These are phyloP conservation scores for Ametastegia equiseti DNA, from an alignment of 2,888 invertebrate genomes.

Conservation along the genomic window DNA sequence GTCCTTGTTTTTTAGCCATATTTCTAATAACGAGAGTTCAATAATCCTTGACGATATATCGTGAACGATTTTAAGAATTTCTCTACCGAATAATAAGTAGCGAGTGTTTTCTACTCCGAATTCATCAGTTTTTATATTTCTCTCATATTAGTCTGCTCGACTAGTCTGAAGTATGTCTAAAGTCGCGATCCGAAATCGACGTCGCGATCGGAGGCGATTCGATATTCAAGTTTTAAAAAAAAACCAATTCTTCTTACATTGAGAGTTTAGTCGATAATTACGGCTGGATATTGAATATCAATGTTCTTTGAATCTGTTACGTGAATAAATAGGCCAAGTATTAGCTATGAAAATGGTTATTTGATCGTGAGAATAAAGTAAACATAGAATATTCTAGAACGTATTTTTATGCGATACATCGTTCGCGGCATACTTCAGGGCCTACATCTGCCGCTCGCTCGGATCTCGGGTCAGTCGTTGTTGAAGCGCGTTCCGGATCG, in stretches of 20 bases:
- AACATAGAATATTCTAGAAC: not conserved
- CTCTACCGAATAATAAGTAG: not conserved
- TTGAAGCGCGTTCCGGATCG: not conserved
- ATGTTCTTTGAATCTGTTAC: not conserved
- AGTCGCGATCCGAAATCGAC: no score
- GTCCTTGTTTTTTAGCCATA: conserved; percentile 79
- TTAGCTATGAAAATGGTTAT: not conserved
- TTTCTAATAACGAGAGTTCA: not conserved
- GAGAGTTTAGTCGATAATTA: no score
- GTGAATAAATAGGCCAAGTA: not conserved
- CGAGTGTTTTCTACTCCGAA: no score
- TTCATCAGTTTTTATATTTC: no score
- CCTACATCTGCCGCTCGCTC: not conserved
- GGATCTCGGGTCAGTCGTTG: not conserved
- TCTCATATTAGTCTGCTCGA: not conserved
- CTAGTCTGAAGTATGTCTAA: not conserved
- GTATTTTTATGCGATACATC: no score
- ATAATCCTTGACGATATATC: not conserved
- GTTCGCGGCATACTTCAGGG: not conserved
- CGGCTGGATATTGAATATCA: not conserved
- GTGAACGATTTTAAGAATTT: not conserved
- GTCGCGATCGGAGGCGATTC: no score
- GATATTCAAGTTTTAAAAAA: no score
- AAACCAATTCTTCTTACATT: no score
- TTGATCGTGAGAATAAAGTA: not conserved